Evolutionary conservation across 2,888 invertebrate genomes (phyloP).

Genomic region (Scaptomyza polygonia): DNA sequence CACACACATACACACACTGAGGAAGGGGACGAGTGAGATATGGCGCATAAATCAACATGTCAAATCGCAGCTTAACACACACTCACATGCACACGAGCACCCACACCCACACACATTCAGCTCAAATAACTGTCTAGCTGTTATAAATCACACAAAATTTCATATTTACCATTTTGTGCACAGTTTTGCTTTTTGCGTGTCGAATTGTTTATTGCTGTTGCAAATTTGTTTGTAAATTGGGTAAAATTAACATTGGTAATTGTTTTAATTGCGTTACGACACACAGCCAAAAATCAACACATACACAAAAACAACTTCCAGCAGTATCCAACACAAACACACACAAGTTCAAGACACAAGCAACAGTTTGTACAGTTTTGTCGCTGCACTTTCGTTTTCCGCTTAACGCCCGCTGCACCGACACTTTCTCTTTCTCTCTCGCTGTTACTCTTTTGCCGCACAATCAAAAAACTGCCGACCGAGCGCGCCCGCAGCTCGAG

Average conservation of each 20-base stretch:
- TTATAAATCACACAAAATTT: conserved; percentile 43
- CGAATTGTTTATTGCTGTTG: conserved; percentile 15
- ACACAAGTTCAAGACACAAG: conserved; percentile 29
- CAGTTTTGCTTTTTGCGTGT: conserved; percentile 12
- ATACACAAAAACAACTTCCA: not conserved
- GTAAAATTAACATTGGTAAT: conserved; percentile 60
- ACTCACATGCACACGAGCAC: conserved; percentile 14
- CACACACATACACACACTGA: too few species aligned
- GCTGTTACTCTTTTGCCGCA: conserved; percentile 17
- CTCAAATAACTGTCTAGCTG: conserved; percentile 10
- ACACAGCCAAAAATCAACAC: conserved; percentile 21
- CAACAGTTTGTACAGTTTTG: conserved; percentile 69
- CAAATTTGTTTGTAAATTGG: conserved; percentile 42
- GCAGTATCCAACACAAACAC: not conserved
- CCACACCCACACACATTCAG: conserved; percentile 3
- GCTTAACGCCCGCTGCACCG: conserved; percentile 47
- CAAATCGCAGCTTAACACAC: conserved; percentile 73
- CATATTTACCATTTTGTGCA: conserved; percentile 68
- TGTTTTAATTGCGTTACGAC: conserved; percentile 61
- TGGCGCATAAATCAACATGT: conserved; percentile 80
- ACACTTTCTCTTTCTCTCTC: not conserved
- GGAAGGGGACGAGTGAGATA: conserved; percentile 4
- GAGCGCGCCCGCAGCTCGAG: conserved; percentile 70
- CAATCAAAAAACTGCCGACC: conserved; percentile 54
- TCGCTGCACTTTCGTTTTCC: conserved; percentile 75